Conservation (phyloP, 2,113 vertebrate species). For the Lamprotornis superbus region DNA sequence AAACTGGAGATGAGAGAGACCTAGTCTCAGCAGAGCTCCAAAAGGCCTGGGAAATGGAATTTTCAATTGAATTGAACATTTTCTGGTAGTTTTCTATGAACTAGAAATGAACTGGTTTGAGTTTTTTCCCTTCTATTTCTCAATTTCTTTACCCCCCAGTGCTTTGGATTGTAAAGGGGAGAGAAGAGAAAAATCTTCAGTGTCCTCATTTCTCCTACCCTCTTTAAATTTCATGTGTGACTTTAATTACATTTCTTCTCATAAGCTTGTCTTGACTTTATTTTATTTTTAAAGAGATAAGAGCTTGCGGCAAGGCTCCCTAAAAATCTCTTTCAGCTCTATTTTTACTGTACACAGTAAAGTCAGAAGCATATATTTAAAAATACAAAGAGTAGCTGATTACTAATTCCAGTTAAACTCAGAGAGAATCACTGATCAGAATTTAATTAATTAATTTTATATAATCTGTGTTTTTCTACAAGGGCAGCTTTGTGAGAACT, state of each 20-base stretch:
- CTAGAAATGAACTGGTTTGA: background rate
- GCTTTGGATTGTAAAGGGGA: slow-evolving; percentile 6
- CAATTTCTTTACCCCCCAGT: background rate
- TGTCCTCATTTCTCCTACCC: slow-evolving; percentile 38
- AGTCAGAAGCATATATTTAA: slow-evolving; percentile 40
- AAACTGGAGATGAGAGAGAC: background rate
- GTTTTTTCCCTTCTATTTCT: background rate
- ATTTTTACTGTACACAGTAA: slow-evolving; percentile 58
- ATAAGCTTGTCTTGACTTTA: slow-evolving; percentile 38
- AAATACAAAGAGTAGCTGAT: slow-evolving; percentile 46
- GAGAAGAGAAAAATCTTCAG: background rate
- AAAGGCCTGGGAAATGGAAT: background rate
- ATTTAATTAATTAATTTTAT: slow-evolving; percentile 66
- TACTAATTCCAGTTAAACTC: slow-evolving; percentile 61
- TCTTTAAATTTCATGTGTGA: slow-evolving; percentile 40
- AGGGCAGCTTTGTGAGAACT: background rate
- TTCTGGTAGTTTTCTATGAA: background rate
- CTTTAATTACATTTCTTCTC: slow-evolving; percentile 64
- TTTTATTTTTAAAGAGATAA: slow-evolving; percentile 61
- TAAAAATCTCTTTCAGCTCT: slow-evolving; percentile 50
- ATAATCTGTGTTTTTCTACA: slow-evolving; percentile 53
- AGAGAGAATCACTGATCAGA: slow-evolving; percentile 47
- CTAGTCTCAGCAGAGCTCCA: background rate
- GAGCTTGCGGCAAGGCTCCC: slow-evolving; percentile 25
- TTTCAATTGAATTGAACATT: background rate